Base-by-base conservation (phyloP, 1,140 invertebrate species). In the Drosophila ogumai region DNA sequence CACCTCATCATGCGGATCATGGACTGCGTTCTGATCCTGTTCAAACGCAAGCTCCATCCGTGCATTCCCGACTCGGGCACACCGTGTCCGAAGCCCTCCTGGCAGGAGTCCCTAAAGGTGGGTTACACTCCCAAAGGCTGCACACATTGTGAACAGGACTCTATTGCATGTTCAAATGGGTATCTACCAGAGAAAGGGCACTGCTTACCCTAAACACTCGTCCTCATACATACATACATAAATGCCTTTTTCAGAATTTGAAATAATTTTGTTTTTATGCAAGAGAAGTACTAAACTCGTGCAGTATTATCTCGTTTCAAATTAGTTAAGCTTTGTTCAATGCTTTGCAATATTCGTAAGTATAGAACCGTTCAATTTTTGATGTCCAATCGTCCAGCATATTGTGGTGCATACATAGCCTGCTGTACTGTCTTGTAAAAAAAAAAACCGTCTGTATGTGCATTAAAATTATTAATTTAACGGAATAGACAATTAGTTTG, bases 1-100 rank as follows among this genome's bases (percentile, higher is more conserved):
- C 98, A 99, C 94, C 94, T 99, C 0, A 99, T 99, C 80, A 99
- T 99, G 98, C 94, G 98, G 77, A 99, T 99, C 75, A 99, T 99
- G 98, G 98, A 99, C 88, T 98, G 97, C 90, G 98, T 99, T 2
- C 92, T 99, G 49, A 96, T 99, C 68, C 93, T 99, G 5, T 99
- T 99, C 92, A 97, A 98, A 94, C 94, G 97, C 75, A 96, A 96
- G 93, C 93, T 98, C 49, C 96, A 98, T 91, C 94, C 97, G 0
- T 95, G 97, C 6, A 95, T 96, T 82, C 94, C 95, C 13, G 98
- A 99, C 92, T 95, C 96, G 10, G 95, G 96, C 19, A 95, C 95
- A 7, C 94, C 96, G 1, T 98, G 96, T 93, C 96, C 97, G 0
- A 99, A 98, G 93, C 98, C 98, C 19, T 99, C 98, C 0, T 99